Conservation (phyloP, 2,888 invertebrate genomes). For the Ellobium chinense region DNA sequence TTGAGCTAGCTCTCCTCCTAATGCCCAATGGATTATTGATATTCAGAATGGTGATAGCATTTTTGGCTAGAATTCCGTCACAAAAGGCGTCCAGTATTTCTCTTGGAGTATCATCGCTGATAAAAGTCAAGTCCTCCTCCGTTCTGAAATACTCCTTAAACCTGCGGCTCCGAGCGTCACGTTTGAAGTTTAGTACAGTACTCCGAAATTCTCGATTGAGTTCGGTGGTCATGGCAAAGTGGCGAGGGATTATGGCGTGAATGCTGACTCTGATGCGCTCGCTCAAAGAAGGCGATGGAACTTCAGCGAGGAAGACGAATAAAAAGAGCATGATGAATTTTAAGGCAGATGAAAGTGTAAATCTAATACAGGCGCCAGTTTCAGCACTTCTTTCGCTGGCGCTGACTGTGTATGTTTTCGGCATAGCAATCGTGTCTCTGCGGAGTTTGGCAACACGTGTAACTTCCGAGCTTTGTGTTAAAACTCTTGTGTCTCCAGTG, state of each 20-base stretch:
- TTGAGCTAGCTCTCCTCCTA: slow-evolving; percentile 47
- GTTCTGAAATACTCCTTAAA: slow-evolving; percentile 41
- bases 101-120: slow-evolving; percentile 54
- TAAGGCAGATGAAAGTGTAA: not conserved
- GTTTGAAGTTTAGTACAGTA: slow-evolving; percentile 43
- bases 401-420: not conserved
- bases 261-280: slow-evolving; percentile 43
- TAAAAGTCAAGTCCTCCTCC: slow-evolving; percentile 39
- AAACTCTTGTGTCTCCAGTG: too few relatives aligned
- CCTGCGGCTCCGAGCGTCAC: slow-evolving; percentile 37
- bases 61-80: slow-evolving; percentile 60
- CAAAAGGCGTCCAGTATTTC: slow-evolving; percentile 74
- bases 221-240: slow-evolving; percentile 39
- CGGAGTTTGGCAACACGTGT: too few relatives aligned
- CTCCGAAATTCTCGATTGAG: slow-evolving; percentile 41
- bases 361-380: not conserved
- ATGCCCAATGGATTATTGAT: slow-evolving; percentile 88
- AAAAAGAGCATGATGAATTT: not conserved
- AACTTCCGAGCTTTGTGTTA: too few relatives aligned
- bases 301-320: not conserved
- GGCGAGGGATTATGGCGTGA: slow-evolving; percentile 51
- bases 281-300: not conserved
- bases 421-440: too few relatives aligned
- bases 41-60: slow-evolving; percentile 86
- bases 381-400: not conserved